A percentile compares a stretch with the other conserved stretches of the same genome.
These are phyloP conservation scores for Hypotaenidia philippensis DNA, from an alignment of 2,797 vertebrate species.

Conservation along the genomic window DNA sequence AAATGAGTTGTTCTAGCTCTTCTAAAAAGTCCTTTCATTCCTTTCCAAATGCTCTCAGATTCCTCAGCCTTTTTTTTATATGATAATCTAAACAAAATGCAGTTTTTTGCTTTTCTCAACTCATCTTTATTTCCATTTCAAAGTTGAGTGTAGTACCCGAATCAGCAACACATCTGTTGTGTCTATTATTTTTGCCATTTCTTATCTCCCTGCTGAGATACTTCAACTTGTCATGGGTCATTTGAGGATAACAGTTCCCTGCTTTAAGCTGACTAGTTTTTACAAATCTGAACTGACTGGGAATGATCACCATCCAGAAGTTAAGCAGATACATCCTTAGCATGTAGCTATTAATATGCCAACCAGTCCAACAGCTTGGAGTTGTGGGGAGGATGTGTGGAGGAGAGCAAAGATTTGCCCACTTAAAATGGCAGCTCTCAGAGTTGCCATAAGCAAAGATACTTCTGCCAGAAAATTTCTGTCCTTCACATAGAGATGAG, in stretches of 20 bases:
- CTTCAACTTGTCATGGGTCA: conserved; percentile 16
- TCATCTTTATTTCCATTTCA: conserved; percentile 61
- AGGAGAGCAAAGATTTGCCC: not conserved
- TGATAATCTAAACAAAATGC: conserved; percentile 49
- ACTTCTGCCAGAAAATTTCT: not conserved
- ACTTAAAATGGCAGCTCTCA: not conserved
- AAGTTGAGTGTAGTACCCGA: conserved; percentile 10
- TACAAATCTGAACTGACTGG: not conserved
- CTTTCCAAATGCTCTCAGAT: conserved; percentile 51
- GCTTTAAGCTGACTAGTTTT: conserved; percentile 8
- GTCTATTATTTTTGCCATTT: conserved; percentile 31
- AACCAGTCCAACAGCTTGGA: not conserved
- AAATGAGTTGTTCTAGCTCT: conserved; percentile 39
- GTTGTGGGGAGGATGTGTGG: not conserved
- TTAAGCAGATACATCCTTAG: not conserved
- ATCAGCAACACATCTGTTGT: conserved; percentile 8
- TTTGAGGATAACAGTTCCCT: conserved; percentile 49
- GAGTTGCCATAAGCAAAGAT: not conserved
- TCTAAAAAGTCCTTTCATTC: conserved; percentile 50
- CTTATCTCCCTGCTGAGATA: conserved; percentile 26
- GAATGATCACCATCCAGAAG: not conserved
- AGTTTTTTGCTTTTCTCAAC: conserved; percentile 6
- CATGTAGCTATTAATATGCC: not conserved
- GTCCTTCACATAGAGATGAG: not conserved
- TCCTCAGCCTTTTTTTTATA: conserved; percentile 34